Evolutionary conservation across 2,888 invertebrate genomes (phyloP).

Genomic region (Agrochola lota): DNA sequence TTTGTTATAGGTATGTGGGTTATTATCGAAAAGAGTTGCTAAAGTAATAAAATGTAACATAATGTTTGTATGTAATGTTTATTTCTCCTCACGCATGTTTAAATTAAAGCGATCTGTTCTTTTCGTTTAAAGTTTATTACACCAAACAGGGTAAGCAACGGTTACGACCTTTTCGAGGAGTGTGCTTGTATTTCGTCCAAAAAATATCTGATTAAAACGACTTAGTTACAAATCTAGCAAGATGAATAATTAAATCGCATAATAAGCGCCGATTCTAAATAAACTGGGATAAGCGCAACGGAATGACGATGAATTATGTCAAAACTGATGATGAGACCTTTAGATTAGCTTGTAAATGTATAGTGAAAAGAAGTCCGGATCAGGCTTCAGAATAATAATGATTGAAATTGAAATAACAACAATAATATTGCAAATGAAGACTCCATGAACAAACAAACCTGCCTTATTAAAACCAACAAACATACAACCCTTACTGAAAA

Average conservation of each 20-base stretch:
- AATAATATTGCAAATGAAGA: neutral
- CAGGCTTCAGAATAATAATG: neutral
- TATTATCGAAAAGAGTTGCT: neutral
- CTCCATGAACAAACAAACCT: neutral
- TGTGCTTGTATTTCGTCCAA: neutral
- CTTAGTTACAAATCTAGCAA: neutral
- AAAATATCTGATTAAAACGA: neutral
- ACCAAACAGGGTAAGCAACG: neutral
- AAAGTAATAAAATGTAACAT: neutral
- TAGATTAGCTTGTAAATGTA: neutral
- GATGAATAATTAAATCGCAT: neutral
- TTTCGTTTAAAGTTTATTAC: neutral
- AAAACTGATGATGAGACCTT: neutral
- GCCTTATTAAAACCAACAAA: conserved; percentile 8
- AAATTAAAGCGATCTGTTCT: neutral
- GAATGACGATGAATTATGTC: neutral
- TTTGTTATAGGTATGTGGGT: neutral
- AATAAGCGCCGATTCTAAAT: neutral
- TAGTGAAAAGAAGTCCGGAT: neutral
- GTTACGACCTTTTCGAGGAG: neutral
- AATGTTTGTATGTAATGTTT: neutral
- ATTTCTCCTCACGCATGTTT: neutral
- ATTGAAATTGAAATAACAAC: neutral
- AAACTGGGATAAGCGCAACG: too few relatives aligned
- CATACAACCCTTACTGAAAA: neutral